These are phyloP conservation scores for Sturmia bella DNA, from an alignment of 2,888 invertebrate genomes.

Conservation along the genomic window DNA sequence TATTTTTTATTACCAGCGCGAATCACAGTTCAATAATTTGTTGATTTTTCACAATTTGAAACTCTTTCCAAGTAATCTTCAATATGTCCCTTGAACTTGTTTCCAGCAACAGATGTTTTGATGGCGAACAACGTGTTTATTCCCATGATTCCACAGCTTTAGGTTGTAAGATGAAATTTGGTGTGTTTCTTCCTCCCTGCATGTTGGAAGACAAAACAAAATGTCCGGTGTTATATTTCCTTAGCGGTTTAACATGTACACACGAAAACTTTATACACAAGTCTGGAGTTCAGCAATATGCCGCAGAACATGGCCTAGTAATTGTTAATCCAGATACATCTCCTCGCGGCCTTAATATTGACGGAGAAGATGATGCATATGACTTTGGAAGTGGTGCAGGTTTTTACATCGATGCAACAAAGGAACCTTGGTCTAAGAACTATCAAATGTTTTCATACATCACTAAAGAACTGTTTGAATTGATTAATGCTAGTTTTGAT, in stretches of 20 bases:
- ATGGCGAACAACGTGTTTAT: conserved; percentile 79
- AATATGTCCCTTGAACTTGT: conserved; percentile 75
- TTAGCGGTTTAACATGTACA: conserved; percentile 95
- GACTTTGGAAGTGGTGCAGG: conserved; percentile 98
- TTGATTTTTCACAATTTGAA: neutral
- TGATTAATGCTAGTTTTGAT: conserved; percentile 90
- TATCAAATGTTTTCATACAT: conserved; percentile 98
- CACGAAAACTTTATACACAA: conserved; percentile 98
- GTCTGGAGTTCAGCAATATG: conserved; percentile 95
- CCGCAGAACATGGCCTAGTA: conserved; percentile 91
- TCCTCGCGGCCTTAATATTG: conserved; percentile 93
- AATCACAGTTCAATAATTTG: neutral
- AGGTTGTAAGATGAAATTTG: conserved; percentile 96
- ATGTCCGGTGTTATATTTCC: conserved; percentile 92
- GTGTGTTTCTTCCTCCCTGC: conserved; percentile 92
- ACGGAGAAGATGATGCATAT: conserved; percentile 95
- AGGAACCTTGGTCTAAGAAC: conserved; percentile 95
- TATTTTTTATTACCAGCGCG: too few relatives aligned
- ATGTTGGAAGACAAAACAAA: conserved; percentile 83
- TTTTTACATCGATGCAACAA: conserved; percentile 96
- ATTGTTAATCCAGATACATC: conserved; percentile 98
- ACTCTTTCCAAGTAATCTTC: neutral
- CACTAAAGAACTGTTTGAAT: conserved; percentile 90
- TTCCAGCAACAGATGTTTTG: conserved; percentile 75
- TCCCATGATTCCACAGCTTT: conserved; percentile 83